These are phyloP conservation scores for Tachycineta bicolor DNA, from an alignment of 2,113 vertebrate genomes.

Conservation along the genomic window DNA sequence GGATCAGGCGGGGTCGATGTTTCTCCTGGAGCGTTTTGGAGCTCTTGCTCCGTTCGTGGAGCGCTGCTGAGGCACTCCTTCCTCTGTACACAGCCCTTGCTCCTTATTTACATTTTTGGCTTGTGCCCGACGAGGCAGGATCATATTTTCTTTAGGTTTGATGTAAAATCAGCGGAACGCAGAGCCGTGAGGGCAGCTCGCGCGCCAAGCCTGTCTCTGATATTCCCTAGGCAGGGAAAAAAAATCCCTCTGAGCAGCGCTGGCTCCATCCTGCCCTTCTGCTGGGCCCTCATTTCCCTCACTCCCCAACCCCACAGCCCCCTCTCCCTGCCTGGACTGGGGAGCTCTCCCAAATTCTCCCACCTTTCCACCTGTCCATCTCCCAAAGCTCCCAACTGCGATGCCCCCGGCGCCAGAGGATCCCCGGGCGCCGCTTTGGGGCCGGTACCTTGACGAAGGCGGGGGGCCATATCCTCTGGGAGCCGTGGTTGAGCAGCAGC, in stretches of 20 bases:
- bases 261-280: background rate
- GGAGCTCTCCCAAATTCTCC: background rate
- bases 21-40: fast-evolving
- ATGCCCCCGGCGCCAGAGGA: fast-evolving
- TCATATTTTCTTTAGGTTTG: background rate
- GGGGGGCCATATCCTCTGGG: conserved; percentile 73
- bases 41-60: background rate
- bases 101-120: background rate
- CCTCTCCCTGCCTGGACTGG: fast-evolving
- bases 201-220: background rate
- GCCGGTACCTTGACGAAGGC: conserved; percentile 73
- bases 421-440: background rate
- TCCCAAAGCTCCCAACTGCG: background rate
- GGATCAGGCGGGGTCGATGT: fast-evolving
- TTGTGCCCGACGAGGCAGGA: background rate
- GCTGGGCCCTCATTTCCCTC: background rate
- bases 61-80: background rate
- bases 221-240: background rate
- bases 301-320: fast-evolving
- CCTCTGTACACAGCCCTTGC: background rate
- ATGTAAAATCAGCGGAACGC: background rate
- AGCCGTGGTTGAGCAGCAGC: conserved; percentile 77
- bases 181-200: background rate
- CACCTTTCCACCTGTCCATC: fast-evolving
- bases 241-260: fast-evolving